Evolutionary conservation across 2,113 vertebrate genomes (phyloP).

Genomic region (Thamnophis sirtalis): DNA sequence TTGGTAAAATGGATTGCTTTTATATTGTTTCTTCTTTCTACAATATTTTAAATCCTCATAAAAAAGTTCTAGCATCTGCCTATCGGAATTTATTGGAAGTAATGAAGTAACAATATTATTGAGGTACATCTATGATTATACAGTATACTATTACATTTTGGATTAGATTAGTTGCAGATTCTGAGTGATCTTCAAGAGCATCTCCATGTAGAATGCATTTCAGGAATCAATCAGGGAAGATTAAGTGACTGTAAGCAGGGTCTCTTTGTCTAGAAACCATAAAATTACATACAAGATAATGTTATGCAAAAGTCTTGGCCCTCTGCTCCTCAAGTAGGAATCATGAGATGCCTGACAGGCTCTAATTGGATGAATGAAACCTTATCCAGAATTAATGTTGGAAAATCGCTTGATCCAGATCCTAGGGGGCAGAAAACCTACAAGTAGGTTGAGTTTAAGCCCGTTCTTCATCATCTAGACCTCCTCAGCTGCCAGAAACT

Average conservation of each 20-base stretch:
- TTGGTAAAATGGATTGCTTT: neutral
- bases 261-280: neutral
- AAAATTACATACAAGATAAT: neutral
- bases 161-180: neutral
- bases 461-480: neutral
- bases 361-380: neutral
- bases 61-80: no score
- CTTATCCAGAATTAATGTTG: neutral
- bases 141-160: neutral
- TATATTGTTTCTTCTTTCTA: no score
- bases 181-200: neutral
- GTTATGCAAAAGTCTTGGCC: neutral
- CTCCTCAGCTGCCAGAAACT: neutral
- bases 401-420: neutral
- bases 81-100: neutral
- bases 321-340: neutral
- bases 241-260: neutral
- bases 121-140: neutral
- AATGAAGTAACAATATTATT: neutral
- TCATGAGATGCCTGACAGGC: neutral
- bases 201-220: neutral
- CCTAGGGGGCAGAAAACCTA: neutral
- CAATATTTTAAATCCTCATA: no score
- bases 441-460: neutral
- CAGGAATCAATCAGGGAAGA: neutral